Base-by-base conservation (phyloP, 1,140 invertebrate genomes). In the Lucilia cuprina region DNA sequence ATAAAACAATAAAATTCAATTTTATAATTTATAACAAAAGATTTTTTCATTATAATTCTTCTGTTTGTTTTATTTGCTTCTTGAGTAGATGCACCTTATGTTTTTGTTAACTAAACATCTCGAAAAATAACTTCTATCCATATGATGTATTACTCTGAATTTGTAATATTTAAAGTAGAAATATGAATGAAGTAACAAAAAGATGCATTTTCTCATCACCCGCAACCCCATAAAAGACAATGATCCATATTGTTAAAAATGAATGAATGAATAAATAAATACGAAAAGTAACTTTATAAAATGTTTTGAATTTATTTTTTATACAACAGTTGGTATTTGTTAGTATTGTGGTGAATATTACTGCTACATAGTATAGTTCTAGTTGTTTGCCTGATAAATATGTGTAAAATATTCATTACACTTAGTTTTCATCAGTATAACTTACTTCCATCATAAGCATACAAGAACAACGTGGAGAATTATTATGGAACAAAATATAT, bases 331-430 rank as follows among this genome's bases (percentile, higher is more conserved):
- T 60, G 55, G 14, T 60, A 60, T n/a, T 60, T 70, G 65, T 70
- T 70, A 25, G 17, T 70, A 5, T n/a, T n/a, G n/a, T n/a, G n/a
- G n/a, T n/a, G n/a, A n/a, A n/a, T n/a, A n/a, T 70, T 70, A 12
- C 10, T 21, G 21, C n/a, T 25, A 30, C 3, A 30, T 30, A n/a
- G 65, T 21, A 25, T 70, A 21, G 65, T 70, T 70, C 9, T 70
- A 21, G 21, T 25, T 55, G 50, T 55, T 55, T 55, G 17, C 5
- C 41, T 2, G 34, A 35, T 41, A 34, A 14, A 7, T 41, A 9
- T 35, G 25, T 80, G 41, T 80, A n/a, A 49, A 78, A 78, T 49
- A 80, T 80, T 80, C 41, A 80, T 80, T 80, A 80, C 77, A 80
- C 41, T 80, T 80, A 80, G 41, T 80, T 49, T 50, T 80, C 77